phyloP scores from a whole-genome alignment of 2,797 vertebrate genomes.

The Gallinago solitaria region DNA sequence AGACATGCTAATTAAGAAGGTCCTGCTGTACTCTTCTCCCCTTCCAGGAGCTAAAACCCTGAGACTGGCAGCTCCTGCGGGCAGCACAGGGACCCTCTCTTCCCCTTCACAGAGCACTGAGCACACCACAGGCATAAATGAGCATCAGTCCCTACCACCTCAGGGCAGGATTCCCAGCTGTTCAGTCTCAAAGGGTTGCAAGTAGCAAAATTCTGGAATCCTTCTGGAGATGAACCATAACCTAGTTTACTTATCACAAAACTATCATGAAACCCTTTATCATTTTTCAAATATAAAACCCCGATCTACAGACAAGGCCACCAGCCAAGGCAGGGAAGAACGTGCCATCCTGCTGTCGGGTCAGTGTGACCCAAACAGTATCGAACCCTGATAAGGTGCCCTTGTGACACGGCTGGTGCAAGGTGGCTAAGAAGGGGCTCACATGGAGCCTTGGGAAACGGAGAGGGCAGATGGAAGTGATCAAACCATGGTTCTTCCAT shows the following conservation, averaged over 20 bases:
- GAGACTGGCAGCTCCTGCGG: background rate
- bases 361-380: constrained; percentile 22
- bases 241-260: constrained; percentile 31
- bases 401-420: background rate
- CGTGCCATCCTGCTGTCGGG: background rate
- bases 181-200: background rate
- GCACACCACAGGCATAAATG: background rate
- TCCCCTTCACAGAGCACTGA: background rate
- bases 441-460: background rate
- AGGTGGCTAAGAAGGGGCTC: background rate
- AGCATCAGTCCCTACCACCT: fast-evolving
- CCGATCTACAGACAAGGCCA: constrained; percentile 42
- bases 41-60: background rate
- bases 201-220: background rate
- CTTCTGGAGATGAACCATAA: background rate
- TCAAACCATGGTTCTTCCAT: background rate
- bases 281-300: constrained; percentile 36
- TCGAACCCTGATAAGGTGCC: constrained; percentile 18
- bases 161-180: background rate
- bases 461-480: background rate
- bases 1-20: background rate
- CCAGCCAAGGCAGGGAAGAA: constrained; percentile 16
- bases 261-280: constrained; percentile 39
- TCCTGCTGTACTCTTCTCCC: background rate
- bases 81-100: background rate